These are phyloP conservation scores for Drosophila leonis DNA, from an alignment of 2,888 invertebrate species.

Conservation along the genomic window DNA sequence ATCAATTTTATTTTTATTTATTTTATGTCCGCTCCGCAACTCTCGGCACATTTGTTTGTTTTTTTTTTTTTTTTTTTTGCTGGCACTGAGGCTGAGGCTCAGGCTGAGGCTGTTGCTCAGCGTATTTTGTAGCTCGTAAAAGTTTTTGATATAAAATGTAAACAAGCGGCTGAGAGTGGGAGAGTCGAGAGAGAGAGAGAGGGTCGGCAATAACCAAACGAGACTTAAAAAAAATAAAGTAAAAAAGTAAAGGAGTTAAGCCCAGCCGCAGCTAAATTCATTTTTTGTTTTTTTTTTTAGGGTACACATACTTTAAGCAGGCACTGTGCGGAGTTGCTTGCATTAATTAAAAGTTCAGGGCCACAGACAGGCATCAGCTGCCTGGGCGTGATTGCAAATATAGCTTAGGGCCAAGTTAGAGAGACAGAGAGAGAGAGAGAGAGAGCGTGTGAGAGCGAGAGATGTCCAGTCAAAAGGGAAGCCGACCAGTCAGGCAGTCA, in stretches of 20 bases:
- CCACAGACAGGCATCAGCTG: constrained; percentile 36
- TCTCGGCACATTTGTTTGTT: constrained; percentile 64
- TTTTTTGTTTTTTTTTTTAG: constrained; percentile 10
- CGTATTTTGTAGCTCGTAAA: constrained; percentile 78
- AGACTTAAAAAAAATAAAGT: constrained; percentile 14
- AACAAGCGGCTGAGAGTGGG: constrained; percentile 46
- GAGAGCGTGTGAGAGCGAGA: neutral
- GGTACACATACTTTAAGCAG: constrained; percentile 12
- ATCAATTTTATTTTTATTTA: constrained; percentile 75
- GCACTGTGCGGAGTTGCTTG: neutral
- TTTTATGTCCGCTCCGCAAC: constrained; percentile 42
- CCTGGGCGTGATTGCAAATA: constrained; percentile 41
- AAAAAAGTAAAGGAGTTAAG: constrained; percentile 20
- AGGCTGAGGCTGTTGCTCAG: constrained; percentile 55
- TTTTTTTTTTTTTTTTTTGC: constrained; percentile 27
- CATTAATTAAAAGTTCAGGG: constrained; percentile 76
- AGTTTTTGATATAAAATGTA: constrained; percentile 79
- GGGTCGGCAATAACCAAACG: constrained; percentile 7
- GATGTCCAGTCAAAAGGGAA: constrained; percentile 7
- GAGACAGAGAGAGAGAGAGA: too few species aligned
- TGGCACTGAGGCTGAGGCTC: constrained; percentile 16
- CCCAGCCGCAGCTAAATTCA: constrained; percentile 1
- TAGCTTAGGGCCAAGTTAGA: constrained; percentile 1
- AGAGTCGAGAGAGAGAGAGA: neutral
- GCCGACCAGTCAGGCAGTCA: neutral